phyloP scores from a whole-genome alignment of 2,113 vertebrate genomes.

The Psilopsiagon aurifrons region DNA sequence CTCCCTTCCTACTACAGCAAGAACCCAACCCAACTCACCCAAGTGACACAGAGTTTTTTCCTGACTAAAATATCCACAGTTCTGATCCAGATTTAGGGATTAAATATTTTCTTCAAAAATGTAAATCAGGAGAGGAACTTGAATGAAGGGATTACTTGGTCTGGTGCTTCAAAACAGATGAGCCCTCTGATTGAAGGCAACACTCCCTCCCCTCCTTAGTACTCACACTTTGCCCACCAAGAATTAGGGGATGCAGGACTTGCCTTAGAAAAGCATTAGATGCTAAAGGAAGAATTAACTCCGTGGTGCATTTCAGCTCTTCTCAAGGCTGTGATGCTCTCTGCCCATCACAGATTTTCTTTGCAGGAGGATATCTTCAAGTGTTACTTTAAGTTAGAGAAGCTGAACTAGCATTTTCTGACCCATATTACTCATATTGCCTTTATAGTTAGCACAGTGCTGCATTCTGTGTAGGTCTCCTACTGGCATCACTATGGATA shows the following conservation, averaged over 20 bases:
- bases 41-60: accelerated
- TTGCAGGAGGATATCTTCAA: background rate
- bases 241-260: background rate
- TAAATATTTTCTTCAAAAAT: background rate
- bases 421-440: background rate
- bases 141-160: background rate
- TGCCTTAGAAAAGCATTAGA: background rate
- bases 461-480: background rate
- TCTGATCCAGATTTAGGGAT: background rate
- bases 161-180: background rate
- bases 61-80: background rate
- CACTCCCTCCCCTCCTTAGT: background rate
- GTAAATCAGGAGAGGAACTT: background rate
- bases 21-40: background rate
- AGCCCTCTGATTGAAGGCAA: background rate
- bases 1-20: background rate
- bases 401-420: background rate
- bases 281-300: background rate
- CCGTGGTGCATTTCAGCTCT: background rate
- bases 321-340: background rate
- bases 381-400: background rate
- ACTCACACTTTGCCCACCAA: background rate
- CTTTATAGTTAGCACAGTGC: background rate
- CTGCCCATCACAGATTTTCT: background rate
- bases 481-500: background rate